Base-by-base conservation (phyloP, 2,888 invertebrate species). In the Oxytorus armatus region DNA sequence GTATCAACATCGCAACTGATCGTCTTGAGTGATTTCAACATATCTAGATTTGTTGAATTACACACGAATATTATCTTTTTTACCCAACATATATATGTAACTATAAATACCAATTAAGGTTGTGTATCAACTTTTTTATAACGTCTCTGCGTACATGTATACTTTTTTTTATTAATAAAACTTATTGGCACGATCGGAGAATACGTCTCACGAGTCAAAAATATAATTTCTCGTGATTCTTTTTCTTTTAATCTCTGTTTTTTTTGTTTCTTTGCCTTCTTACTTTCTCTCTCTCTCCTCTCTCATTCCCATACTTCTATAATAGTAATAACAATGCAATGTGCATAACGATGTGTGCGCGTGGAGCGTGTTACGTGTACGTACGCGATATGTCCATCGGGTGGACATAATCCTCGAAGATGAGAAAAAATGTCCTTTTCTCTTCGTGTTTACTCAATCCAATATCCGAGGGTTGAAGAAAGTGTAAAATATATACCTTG, bases 161-260 rank as follows among this genome's bases (percentile, higher is more conserved):
- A 82, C 84, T 85, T 86, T 87, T 85, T 85, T 85, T 85, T 83
- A 82, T 83, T 81, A 83, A 77, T 85, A 83, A 79, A 87, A 86
- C 85, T 88, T 88, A 89, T 91, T 90, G 91, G 90, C 90, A 91
- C 91, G 84, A 86, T 90, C 85, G 86, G 88, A 87, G 86, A 88
- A 88, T 84, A 87, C 82, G 65, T 87, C 83, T 88, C 79, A 86
- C 84, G 85, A 88, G 83, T 90, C 87, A 89, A 90, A 90, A 90
- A 90, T 90, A 89, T 88, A 87, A 83, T 89, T 88, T 81, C 51
- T 79, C 77, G 33, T 70, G 73, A 68, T 59, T 57, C 65, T 44
- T 61, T 51, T 84, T 83, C 82, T 72, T 82, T 75, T 69, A n/a
- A n/a, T n/a, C n/a, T 77, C 55, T 59, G 11, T 14, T 23, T 51